Evolutionary conservation across 2,113 vertebrate genomes (phyloP), one percentile per base, ranked within the genome.

Genomic region (Mungos mungo): DNA sequence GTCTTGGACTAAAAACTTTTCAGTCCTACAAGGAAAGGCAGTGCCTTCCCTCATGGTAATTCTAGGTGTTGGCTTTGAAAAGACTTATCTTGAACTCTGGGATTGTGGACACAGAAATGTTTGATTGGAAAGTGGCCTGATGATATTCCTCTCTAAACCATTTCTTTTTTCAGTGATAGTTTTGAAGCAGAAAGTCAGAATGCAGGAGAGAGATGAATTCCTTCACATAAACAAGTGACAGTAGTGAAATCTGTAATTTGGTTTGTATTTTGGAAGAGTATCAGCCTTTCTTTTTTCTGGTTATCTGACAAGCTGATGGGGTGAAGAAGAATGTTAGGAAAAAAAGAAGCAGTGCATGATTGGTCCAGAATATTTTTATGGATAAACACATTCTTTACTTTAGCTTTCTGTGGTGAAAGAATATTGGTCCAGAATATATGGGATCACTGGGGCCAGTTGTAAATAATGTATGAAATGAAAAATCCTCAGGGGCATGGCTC

Each of bases 401-500:
- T 97, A 90, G 86, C 38, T 91, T 98, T 82, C 18, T 77, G 14
- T 69, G 89, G 82, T 97, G 80, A 54, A 96, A 90, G 4, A 6
- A 0, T 79, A 50, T 69, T 79, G 31, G 57, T 84, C 23, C 38
- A 25, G 52, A 96, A 85, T 91, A 96, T 3, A 33, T 83, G 50
- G 14, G 38, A 86, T 83, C 71, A 84, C 76, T 90, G 82, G 38
- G 50, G 50, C 54, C 96, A 97, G 33, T 6, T 76, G 29, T 97
- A 97, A 98, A 97, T 83, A 31, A 90, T 88, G 88, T 92, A 95
- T 80, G 90, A 98, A 98, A 98, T 95, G 74, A 98, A 97, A 97
- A 98, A 91, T 80, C 60, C 83, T 87, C 66, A 94, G 88, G 63
- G 69, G 50, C 54, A 83, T 68, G 35, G n/a, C 88, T 95, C 21